Base-by-base conservation (phyloP, 2,113 vertebrate species). In the Rhynchomys soricoides region DNA sequence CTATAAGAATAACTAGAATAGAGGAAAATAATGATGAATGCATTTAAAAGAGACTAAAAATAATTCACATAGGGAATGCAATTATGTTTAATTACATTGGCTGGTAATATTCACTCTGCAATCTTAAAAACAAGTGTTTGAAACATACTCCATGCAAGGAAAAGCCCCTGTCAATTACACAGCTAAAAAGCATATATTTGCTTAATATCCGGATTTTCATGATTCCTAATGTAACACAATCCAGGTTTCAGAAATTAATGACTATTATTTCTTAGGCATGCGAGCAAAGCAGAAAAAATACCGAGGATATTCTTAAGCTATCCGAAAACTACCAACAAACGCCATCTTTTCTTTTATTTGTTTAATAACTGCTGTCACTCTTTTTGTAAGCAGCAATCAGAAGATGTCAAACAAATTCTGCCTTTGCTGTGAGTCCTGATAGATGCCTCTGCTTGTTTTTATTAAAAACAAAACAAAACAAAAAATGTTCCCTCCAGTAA, bases 401-500 rank as follows among this genome's bases (percentile, higher is more conserved):
- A 99, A 99, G 98, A 99, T 98, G 98, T 99, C 99, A 99, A 98
- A 99, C 97, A 98, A 98, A 98, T 98, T 98, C 96, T 98, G 93
- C 98, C 93, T 91, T 94, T 96, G 92, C 98, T 98, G 97, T 98
- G 98, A 98, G 98, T 96, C 98, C 98, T 98, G 97, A 97, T 97
- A 96, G 95, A 98, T 99, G 98, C 98, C 98, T 98, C 98, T 98
- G 97, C 98, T 98, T 98, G 98, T 98, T 98, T 98, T 97, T 98
- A 98, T 98, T 98, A 99, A 99, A 97, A 99, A 99, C 96, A 96
- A 98, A 98, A 97, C 98, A 95, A 83, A 92, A 92, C 43, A 79
- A 95, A 95, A 95, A 86, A 55, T 8, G 94, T 97, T 97, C 90
- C 98, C 74, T 96, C 98, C 97, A 98, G 98, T 98, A 98, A 99